Evolutionary conservation across 2,797 vertebrate species (phyloP).

Genomic region (Helarctos malayanus): DNA sequence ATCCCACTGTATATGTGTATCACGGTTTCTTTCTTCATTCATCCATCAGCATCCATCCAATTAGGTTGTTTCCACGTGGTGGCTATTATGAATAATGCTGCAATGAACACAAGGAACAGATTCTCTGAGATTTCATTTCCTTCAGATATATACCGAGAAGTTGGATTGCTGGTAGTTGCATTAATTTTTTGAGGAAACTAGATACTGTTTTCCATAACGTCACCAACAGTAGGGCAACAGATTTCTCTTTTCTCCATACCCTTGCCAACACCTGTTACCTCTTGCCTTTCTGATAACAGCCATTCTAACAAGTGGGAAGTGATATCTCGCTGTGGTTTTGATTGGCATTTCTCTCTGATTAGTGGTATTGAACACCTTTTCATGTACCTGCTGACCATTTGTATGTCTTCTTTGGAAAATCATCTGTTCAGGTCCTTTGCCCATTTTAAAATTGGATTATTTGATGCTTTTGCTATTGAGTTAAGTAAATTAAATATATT

Average conservation of each 20-base stretch:
- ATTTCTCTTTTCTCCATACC: background rate
- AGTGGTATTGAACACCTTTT: background rate
- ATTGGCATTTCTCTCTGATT: background rate
- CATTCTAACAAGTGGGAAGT: background rate
- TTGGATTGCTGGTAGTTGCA: background rate
- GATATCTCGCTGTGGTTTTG: background rate
- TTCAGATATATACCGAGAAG: background rate
- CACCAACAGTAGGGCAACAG: background rate
- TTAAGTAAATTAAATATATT: background rate
- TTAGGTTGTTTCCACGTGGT: background rate
- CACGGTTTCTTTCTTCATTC: background rate
- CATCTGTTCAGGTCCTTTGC: background rate
- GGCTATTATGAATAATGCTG: background rate
- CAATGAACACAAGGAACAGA: background rate
- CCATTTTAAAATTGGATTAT: background rate
- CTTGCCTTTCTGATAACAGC: background rate
- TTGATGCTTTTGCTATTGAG: background rate
- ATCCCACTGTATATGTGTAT: background rate
- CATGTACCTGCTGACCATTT: background rate
- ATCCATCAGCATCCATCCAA: background rate
- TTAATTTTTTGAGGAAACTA: background rate
- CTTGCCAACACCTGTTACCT: background rate
- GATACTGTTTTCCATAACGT: background rate
- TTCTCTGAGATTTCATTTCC: background rate
- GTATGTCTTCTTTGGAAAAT: background rate